Evolutionary conservation across 23 tunicate genomes (phyloP).

Genomic region (Styela plicata): DNA sequence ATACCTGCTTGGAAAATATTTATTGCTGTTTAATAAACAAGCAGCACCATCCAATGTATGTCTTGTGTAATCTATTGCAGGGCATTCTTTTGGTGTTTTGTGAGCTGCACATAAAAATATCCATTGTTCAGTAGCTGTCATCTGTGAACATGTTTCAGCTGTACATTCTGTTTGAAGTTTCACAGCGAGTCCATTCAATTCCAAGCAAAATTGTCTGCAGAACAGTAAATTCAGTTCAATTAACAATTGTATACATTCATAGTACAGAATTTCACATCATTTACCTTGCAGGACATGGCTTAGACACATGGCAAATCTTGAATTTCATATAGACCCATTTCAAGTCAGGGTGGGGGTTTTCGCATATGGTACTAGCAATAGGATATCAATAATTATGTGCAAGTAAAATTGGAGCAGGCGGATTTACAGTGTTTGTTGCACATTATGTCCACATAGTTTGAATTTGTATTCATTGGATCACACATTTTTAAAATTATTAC

Average conservation of each 20-base stretch:
- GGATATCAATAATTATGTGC: no score
- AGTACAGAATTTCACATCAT: no score
- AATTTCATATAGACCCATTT: no score
- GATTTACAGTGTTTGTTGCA: no score
- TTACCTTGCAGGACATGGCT: no score
- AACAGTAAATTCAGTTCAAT: not conserved
- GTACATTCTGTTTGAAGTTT: conserved; percentile 84
- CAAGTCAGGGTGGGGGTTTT: no score
- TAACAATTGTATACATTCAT: not conserved
- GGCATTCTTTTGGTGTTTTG: conserved; percentile 98
- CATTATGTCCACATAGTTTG: no score
- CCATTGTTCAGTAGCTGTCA: conserved; percentile 99
- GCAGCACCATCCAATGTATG: conserved; percentile 99
- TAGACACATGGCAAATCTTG: no score
- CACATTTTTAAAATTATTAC: no score
- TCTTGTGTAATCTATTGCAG: conserved; percentile 97
- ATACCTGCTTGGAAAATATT: conserved; percentile 94
- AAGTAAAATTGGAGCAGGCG: no score
- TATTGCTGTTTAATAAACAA: conserved; percentile 90
- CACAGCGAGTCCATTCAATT: conserved; percentile 83
- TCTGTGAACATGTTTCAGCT: conserved; percentile 84
- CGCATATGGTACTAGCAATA: no score
- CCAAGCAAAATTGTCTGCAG: conserved; percentile 91
- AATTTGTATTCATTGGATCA: no score
- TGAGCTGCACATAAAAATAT: conserved; percentile 99